phyloP scores from a whole-genome alignment of 1,140 invertebrate genomes.

The Vanessa atalanta region DNA sequence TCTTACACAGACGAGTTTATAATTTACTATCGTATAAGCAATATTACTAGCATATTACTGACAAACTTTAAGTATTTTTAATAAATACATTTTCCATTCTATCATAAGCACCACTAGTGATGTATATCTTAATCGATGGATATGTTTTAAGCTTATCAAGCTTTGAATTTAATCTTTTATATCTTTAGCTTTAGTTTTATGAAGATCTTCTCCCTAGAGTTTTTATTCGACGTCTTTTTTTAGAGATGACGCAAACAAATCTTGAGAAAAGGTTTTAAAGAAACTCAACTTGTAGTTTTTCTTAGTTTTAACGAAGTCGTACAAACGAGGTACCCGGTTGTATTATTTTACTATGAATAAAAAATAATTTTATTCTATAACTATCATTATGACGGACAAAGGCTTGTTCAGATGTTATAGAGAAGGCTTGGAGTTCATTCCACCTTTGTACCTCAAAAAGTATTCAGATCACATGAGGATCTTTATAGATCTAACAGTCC shows the following conservation, averaged over 20 bases:
- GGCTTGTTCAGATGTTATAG: too few species aligned
- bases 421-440: too few species aligned
- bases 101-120: too few species aligned
- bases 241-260: conserved; percentile 6
- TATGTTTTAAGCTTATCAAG: neutral
- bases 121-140: neutral
- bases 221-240: neutral
- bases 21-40: too few species aligned
- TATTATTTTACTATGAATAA: conserved; percentile 4
- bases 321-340: neutral
- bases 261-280: conserved; percentile 1
- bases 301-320: conserved; percentile 7
- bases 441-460: too few species aligned
- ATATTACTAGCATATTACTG: too few species aligned
- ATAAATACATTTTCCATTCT: too few species aligned
- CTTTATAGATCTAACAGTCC: too few species aligned
- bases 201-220: neutral
- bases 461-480: too few species aligned
- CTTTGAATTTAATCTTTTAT: neutral
- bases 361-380: neutral
- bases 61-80: too few species aligned
- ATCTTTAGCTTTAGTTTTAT: neutral
- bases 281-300: neutral
- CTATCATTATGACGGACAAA: too few species aligned
- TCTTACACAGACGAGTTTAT: too few species aligned